These are phyloP conservation scores for Antechinus flavipes DNA, from an alignment of 2,113 vertebrate genomes.

Conservation along the genomic window DNA sequence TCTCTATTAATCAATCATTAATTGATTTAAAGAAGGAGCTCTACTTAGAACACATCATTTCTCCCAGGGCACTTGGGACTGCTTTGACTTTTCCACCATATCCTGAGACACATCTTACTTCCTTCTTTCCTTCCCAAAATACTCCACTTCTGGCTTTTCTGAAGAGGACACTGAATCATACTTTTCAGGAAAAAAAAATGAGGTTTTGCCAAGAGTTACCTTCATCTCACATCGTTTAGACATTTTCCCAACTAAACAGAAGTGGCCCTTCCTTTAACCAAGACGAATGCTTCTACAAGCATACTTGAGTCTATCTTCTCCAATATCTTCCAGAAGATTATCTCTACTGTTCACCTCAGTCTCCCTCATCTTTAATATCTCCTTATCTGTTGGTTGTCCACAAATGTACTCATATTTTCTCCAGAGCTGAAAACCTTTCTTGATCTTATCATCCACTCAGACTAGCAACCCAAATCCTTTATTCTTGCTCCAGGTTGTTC, in stretches of 20 bases:
- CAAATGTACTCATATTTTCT: background rate
- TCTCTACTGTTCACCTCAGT: background rate
- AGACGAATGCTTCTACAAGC: background rate
- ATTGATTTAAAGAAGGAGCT: background rate
- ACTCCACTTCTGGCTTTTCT: no score
- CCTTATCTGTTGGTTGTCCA: background rate
- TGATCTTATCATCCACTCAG: background rate
- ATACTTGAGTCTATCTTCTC: background rate
- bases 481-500: background rate
- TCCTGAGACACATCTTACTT: no score
- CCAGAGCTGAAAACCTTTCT: background rate
- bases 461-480: background rate
- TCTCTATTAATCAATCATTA: background rate
- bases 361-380: background rate
- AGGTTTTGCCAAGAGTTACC: background rate
- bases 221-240: background rate
- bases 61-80: background rate
- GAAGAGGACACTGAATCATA: background rate
- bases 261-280: background rate
- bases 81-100: background rate
- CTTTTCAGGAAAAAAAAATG: background rate
- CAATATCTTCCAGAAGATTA: background rate
- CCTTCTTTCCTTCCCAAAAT: background rate
- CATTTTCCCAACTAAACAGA: background rate
- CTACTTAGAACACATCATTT: background rate